Evolutionary conservation across 2,888 invertebrate genomes (phyloP).

Genomic region (Mellilla xanthometata): DNA sequence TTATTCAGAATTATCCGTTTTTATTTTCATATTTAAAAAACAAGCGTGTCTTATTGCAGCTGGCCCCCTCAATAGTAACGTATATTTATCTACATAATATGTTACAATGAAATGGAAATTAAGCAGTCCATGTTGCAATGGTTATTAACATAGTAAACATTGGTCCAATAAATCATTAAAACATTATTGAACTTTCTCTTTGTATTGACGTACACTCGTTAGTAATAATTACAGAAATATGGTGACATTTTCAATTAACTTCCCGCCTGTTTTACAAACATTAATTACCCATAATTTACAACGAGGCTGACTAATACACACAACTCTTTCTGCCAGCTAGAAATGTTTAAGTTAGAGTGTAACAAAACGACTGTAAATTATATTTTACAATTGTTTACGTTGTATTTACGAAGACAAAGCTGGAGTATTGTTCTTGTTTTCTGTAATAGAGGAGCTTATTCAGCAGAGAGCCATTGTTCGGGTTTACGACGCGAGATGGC

Average conservation of each 20-base stretch:
- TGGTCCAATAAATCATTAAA: too few relatives aligned
- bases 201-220: too few relatives aligned
- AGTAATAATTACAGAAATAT: background rate
- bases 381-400: slow-evolving; percentile 72
- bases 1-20: too few relatives aligned
- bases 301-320: background rate
- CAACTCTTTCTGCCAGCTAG: slow-evolving; percentile 30
- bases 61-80: too few relatives aligned
- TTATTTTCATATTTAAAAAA: too few relatives aligned
- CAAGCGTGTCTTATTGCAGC: too few relatives aligned
- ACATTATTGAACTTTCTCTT: too few relatives aligned
- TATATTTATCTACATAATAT: too few relatives aligned
- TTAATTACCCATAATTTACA: background rate
- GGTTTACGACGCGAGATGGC: slow-evolving; percentile 25
- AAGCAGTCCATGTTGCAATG: too few relatives aligned
- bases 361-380: slow-evolving; percentile 44
- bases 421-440: slow-evolving; percentile 27
- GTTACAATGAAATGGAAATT: too few relatives aligned
- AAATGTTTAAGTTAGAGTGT: slow-evolving; percentile 16
- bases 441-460: slow-evolving; percentile 15
- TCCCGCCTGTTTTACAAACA: too few relatives aligned
- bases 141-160: too few relatives aligned
- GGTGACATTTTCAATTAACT: slow-evolving; percentile 2
- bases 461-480: slow-evolving; percentile 10
- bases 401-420: slow-evolving; percentile 48